Conservation (phyloP, 2,888 invertebrate genomes). For the Drymonia ruficornis region DNA sequence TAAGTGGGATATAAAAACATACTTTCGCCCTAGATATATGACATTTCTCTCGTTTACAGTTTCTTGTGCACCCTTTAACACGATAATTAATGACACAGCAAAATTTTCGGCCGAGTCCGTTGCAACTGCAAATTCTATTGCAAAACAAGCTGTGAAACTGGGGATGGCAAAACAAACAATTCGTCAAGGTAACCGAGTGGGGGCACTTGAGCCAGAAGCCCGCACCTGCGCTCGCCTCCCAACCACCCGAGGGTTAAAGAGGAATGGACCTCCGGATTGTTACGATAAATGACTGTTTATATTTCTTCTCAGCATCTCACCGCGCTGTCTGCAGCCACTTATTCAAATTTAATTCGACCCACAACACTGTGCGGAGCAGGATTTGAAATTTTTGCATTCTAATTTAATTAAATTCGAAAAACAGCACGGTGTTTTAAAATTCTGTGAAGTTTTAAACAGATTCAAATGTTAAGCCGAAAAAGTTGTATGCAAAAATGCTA, state of each 20-base stretch:
- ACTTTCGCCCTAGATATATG: background rate
- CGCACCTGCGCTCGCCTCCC: constrained; percentile 64
- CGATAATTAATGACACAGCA: constrained; percentile 35
- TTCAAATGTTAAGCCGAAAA: constrained; percentile 14
- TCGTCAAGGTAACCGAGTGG: constrained; percentile 59
- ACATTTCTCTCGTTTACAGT: background rate
- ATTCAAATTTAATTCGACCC: constrained; percentile 68
- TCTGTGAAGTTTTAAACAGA: constrained; percentile 34
- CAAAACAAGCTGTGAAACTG: constrained; percentile 57
- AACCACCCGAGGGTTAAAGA: constrained; percentile 42
- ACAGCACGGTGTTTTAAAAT: constrained; percentile 37
- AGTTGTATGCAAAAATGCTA: background rate
- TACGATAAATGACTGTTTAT: constrained; percentile 77
- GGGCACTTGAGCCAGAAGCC: constrained; percentile 34
- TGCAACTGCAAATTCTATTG: constrained; percentile 61
- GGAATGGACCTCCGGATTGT: constrained; percentile 62
- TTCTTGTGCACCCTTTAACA: constrained; percentile 10
- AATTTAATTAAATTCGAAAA: constrained; percentile 39
- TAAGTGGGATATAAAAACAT: background rate
- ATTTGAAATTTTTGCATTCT: constrained; percentile 41
- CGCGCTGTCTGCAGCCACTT: constrained; percentile 63
- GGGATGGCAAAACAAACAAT: constrained; percentile 68
- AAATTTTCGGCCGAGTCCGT: constrained; percentile 41
- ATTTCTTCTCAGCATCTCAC: constrained; percentile 59
- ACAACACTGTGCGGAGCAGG: constrained; percentile 33